A percentile compares a stretch with the other conserved stretches of the same genome.
Conservation (phyloP, 2,888 invertebrate genomes). For the Spodoptera picta region DNA sequence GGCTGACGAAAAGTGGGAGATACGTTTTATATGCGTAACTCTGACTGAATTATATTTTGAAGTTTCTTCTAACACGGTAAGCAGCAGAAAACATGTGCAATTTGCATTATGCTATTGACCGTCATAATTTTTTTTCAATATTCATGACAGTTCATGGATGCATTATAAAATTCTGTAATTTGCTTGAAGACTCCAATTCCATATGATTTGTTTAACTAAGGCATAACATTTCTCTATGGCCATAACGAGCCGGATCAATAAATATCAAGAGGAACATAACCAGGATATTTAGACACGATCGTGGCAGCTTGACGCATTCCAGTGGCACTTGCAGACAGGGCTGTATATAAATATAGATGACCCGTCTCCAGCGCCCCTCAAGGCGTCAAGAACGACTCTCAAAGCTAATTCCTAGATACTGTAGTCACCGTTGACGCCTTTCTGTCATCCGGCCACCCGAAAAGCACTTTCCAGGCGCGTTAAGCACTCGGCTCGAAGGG, state of each 20-base stretch:
- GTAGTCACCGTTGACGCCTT: slow-evolving; percentile 75
- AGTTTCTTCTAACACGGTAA: too few relatives aligned
- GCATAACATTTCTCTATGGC: background rate
- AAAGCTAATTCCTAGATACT: slow-evolving; percentile 73
- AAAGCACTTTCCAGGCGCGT: slow-evolving; percentile 82
- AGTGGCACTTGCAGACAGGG: slow-evolving; percentile 15
- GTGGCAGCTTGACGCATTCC: background rate
- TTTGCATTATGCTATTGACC: too few relatives aligned
- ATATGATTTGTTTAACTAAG: slow-evolving; percentile 4
- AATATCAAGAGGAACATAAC: background rate
- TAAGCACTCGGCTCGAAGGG: slow-evolving; percentile 74
- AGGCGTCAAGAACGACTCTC: slow-evolving; percentile 62
- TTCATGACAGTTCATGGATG: background rate
- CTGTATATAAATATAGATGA: slow-evolving; percentile 51
- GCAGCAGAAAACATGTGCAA: too few relatives aligned
- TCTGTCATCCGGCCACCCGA: slow-evolving; percentile 77
- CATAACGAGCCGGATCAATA: too few relatives aligned
- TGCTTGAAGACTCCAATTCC: slow-evolving; percentile 6
- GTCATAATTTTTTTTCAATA: too few relatives aligned
- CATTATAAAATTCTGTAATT: slow-evolving; percentile 1
- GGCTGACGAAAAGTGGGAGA: too few relatives aligned
- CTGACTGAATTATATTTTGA: too few relatives aligned
- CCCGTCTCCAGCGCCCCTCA: slow-evolving; percentile 44
- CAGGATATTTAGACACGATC: background rate
- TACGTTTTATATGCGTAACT: too few relatives aligned